phyloP scores from a whole-genome alignment of 1,140 invertebrate genomes.

The Drosophila tani region DNA sequence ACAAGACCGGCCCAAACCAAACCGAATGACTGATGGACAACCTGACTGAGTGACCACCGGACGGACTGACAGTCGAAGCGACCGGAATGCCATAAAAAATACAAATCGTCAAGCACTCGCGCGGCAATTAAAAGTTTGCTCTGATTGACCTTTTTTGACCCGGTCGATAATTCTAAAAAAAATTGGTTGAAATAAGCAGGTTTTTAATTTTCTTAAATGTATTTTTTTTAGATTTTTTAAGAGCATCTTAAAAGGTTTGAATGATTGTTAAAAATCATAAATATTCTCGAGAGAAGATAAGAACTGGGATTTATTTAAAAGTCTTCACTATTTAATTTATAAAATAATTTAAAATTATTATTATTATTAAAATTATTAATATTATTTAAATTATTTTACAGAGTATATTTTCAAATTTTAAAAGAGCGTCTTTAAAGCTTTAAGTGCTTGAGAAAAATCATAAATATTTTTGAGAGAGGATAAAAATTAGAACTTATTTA shows the following conservation, averaged over 20 bases:
- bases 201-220: not conserved
- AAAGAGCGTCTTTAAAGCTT: not conserved
- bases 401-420: accelerated
- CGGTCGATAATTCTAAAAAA: not conserved
- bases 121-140: slow-evolving; percentile 40
- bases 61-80: slow-evolving; percentile 6
- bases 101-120: slow-evolving; percentile 17
- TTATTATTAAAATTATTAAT: too few species aligned
- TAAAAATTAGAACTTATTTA: too few species aligned
- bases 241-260: too few species aligned
- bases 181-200: too few species aligned
- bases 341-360: too few species aligned
- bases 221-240: accelerated
- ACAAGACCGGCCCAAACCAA: slow-evolving; percentile 39
- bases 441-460: too few species aligned
- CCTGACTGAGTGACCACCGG: slow-evolving; percentile 32
- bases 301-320: too few species aligned
- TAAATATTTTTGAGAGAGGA: too few species aligned
- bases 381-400: too few species aligned
- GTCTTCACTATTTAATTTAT: too few species aligned
- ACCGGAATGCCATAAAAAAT: slow-evolving; percentile 67
- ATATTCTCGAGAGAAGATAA: too few species aligned
- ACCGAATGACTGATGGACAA: slow-evolving; percentile 29
- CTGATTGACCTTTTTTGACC: slow-evolving; percentile 30
- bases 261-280: too few species aligned